Evolutionary conservation across 2,888 invertebrate species (phyloP).

Genomic region (Gerris lacustris): DNA sequence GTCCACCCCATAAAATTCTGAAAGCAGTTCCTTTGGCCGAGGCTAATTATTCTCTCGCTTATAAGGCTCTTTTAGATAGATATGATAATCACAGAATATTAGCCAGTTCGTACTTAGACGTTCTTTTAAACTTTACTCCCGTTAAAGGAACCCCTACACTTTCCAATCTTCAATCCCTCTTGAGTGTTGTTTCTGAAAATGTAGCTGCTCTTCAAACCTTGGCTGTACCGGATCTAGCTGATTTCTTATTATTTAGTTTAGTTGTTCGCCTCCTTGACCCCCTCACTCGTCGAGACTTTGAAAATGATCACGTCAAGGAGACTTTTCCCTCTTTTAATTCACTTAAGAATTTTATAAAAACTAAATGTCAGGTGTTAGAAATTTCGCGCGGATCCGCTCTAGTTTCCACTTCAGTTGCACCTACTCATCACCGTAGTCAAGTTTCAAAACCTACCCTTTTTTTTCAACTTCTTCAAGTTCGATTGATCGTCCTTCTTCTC

Average conservation of each 20-base stretch:
- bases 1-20: slow-evolving; percentile 8
- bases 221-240: slow-evolving; percentile 13
- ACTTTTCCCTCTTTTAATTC: slow-evolving; percentile 13
- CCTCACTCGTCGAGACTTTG: slow-evolving; percentile 15
- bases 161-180: neutral
- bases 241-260: slow-evolving; percentile 19
- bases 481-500: too few species aligned
- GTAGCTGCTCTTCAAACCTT: slow-evolving; percentile 16
- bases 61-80: slow-evolving; percentile 15
- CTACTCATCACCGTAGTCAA: neutral
- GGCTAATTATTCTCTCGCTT: slow-evolving; percentile 18
- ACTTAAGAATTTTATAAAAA: slow-evolving; percentile 17
- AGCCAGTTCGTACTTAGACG: slow-evolving; percentile 3
- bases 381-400: neutral
- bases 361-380: slow-evolving; percentile 10
- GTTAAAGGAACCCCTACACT: neutral
- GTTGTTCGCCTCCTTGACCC: slow-evolving; percentile 15
- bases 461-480: neutral
- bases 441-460: neutral
- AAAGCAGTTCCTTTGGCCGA: slow-evolving; percentile 8
- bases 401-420: too few species aligned
- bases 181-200: slow-evolving; percentile 13
- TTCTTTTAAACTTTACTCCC: slow-evolving; percentile 18
- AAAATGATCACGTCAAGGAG: slow-evolving; percentile 2
- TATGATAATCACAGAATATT: slow-evolving; percentile 18